Evolutionary conservation across 2,888 invertebrate genomes (phyloP).

Genomic region (Pachycephus smyrnensis): DNA sequence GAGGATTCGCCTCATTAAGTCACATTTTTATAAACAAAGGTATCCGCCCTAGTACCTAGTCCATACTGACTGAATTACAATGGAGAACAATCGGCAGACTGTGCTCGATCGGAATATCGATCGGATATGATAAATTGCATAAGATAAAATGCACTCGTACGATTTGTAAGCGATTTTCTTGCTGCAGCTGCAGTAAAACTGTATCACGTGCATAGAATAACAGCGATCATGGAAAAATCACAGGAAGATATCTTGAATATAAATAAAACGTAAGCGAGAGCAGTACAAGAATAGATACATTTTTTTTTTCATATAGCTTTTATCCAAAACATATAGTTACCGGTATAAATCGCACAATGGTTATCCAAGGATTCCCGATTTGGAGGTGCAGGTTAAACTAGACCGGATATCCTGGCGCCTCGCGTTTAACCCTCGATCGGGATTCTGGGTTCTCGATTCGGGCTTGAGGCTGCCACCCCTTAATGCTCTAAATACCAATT

Average conservation of each 20-base stretch:
- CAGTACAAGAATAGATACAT: background rate
- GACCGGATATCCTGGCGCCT: constrained; percentile 18
- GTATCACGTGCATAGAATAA: background rate
- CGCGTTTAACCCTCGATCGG: constrained; percentile 25
- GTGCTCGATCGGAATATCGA: background rate
- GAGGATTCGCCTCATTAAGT: background rate
- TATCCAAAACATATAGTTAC: background rate
- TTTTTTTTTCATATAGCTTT: background rate
- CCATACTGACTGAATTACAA: background rate
- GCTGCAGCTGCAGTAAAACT: background rate
- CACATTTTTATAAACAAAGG: background rate
- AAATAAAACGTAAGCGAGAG: background rate
- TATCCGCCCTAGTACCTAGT: background rate
- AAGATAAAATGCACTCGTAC: background rate
- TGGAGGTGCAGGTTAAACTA: constrained; percentile 16
- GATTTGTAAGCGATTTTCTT: background rate
- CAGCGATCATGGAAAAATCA: background rate
- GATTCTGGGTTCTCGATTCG: background rate
- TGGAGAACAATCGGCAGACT: background rate
- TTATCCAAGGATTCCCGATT: background rate
- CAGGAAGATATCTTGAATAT: background rate
- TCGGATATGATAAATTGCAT: background rate
- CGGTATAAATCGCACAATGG: background rate
- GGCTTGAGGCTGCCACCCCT: constrained; percentile 17
- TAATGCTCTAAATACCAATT: constrained; percentile 25